Evolutionary conservation across 2,113 vertebrate species (phyloP).

Genomic region (Phalacrocorax pelagicus): DNA sequence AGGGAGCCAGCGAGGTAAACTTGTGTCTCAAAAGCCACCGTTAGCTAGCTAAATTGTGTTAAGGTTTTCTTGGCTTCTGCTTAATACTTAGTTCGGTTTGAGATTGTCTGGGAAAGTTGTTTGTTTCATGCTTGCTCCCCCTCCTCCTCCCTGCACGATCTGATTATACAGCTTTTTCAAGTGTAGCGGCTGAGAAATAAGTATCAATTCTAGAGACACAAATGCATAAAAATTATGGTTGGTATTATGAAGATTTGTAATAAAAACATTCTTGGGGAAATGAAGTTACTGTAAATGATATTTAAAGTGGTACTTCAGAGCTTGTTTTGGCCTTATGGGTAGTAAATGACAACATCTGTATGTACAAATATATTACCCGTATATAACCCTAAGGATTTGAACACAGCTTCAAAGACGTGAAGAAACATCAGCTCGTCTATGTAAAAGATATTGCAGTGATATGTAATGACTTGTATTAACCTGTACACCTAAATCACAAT

Average conservation of each 20-base stretch:
- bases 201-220: not conserved
- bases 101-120: not conserved
- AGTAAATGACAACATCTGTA: not conserved
- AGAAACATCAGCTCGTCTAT: not conserved
- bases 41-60: not conserved
- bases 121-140: not conserved
- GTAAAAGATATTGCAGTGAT: not conserved
- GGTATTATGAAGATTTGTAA: not conserved
- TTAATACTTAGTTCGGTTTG: not conserved
- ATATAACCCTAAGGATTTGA: not conserved
- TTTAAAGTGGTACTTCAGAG: not conserved
- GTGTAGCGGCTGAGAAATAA: not conserved
- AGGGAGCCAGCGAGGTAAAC: not conserved
- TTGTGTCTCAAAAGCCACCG: not conserved
- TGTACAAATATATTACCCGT: not conserved
- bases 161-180: not conserved
- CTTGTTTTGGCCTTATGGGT: not conserved
- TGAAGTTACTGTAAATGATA: not conserved
- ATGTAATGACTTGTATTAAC: not conserved
- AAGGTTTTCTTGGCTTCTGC: not conserved
- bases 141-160: not conserved
- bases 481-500: not conserved
- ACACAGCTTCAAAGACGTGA: not conserved
- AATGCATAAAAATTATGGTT: not conserved
- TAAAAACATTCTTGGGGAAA: not conserved